Evolutionary conservation across 2,113 vertebrate genomes (phyloP), one percentile per base, ranked within the genome.

Genomic region (Apodemus sylvaticus): DNA sequence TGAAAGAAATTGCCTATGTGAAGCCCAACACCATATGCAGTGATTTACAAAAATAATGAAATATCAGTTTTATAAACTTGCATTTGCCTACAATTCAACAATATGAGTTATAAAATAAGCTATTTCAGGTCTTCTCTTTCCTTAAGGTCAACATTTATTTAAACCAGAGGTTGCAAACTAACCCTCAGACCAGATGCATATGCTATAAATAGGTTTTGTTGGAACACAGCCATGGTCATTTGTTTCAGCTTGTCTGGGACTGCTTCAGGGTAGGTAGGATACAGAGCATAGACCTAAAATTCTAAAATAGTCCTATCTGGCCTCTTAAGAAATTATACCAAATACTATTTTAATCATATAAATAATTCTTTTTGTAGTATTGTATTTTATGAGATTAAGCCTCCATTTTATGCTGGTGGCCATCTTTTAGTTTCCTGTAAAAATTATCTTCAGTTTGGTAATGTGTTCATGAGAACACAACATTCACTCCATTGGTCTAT

Each of bases 151-250:
- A 45, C 24, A 58, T 70, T 85, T 81, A 68, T 51, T 94, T 90
- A 94, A 94, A 76, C 10, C 13, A 95, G 48, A 45, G 31, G 4
- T 51, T 83, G 29, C 19, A 93, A 86, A 89, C 58, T 58, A 60
- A 45, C 71, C n/a, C 8, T 89, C 45, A 66, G 45, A 81, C 7
- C 39, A 60, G 45, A 39, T 60, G 8, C 34, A 82, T 93, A 11
- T 71, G 89, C 90, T 93, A 9, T 82, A 77, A 82, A 94, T 74
- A 85, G 76, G 48, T 81, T 79, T 89, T 86, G 51, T 73, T 93
- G 48, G 19, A 87, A 82, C 17, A 62, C 36, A 76, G 42, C 55
- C 10, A 3, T 62, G 7, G 10, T 58, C 36, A 0, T 81, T 82
- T 96, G 17, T 93, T 89, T 86, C 58, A 45, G 58, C 76, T 86